Percentiles rank a stretch among this genome's conserved stretches.
phyloP scores from a whole-genome alignment of 2,888 invertebrate genomes.

The Drosophila diplacantha region DNA sequence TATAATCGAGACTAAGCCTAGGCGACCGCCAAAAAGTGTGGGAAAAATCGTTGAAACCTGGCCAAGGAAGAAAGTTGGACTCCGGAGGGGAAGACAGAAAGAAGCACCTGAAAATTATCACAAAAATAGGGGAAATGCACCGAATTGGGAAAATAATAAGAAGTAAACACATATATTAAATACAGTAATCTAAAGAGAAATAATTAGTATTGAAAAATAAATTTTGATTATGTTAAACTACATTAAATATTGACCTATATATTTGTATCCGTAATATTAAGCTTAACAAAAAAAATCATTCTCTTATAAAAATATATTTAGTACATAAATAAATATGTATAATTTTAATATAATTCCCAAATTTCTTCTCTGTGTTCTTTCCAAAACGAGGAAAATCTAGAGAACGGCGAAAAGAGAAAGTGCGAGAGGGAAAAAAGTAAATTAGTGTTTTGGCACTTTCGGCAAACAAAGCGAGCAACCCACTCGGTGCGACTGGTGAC shows the following conservation, averaged over 20 bases:
- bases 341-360: not conserved
- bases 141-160: too few species aligned
- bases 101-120: not conserved
- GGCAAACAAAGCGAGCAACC: slow-evolving; percentile 62
- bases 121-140: too few species aligned
- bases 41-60: slow-evolving; percentile 15
- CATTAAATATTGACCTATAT: too few species aligned
- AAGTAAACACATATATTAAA: too few species aligned
- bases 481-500: slow-evolving; percentile 23
- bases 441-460: slow-evolving; percentile 74
- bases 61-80: slow-evolving; percentile 3
- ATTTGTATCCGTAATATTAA: too few species aligned
- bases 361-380: not conserved
- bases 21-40: slow-evolving; percentile 27
- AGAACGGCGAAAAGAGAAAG: slow-evolving; percentile 23
- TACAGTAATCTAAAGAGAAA: not conserved
- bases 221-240: too few species aligned
- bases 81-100: not conserved
- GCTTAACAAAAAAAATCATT: not conserved
- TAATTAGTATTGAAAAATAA: not conserved
- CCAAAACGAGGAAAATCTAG: not conserved
- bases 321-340: too few species aligned
- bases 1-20: slow-evolving; percentile 57
- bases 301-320: not conserved
- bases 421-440: slow-evolving; percentile 57